Evolutionary conservation across 2,888 invertebrate genomes (phyloP), one percentile per base, ranked within the genome.

Genomic region (Cyrtodaria siliqua): DNA sequence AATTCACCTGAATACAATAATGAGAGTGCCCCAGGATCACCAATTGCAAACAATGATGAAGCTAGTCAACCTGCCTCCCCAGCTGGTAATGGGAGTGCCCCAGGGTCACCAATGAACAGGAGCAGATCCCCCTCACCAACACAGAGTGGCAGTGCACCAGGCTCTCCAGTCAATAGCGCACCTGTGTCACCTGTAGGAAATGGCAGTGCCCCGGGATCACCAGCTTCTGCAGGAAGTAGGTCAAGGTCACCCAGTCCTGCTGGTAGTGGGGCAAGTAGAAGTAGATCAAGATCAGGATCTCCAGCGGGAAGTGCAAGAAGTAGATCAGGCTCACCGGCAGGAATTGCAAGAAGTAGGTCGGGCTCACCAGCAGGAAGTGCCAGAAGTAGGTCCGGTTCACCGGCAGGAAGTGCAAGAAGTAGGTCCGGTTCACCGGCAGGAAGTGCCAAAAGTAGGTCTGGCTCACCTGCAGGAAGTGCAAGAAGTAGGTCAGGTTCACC

Each of bases 361-460:
- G 60, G 69, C 1, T 81, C 85, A 16, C 84, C 84, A 4, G 70
- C 68, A 33, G 64, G 73, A 27, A 74, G 73, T 59, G 71, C 64
- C 3, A 66, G 85, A 42, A 84, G 83, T 60, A 38, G 76, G 24
- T 75, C 84, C 27, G 81, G 72, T 16, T 83, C 82, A 20, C 83
- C 79, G 27, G 67, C 66, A 20, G 68, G 61, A 50, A 75, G 75
- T 44, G 26, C 49, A 12, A 59, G 69, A 49, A 75, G 74, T 67
- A 56, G 73, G 27, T 78, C 82, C 42, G 61, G 67, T 6, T 73
- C 73, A 18, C 74, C 79, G n/a, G 67, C 60, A 8, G 62, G 60
- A 20, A 68, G 74, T 27, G 44, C 20, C 4, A 16, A 16, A 20
- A 82, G 83, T 52, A 61, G 80, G 18, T 78, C 84, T 29, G 82